A percentile compares a stretch with the other conserved stretches of the same genome.
Conservation (phyloP, 2,888 invertebrate species). For the Hymenopus coronatus region DNA sequence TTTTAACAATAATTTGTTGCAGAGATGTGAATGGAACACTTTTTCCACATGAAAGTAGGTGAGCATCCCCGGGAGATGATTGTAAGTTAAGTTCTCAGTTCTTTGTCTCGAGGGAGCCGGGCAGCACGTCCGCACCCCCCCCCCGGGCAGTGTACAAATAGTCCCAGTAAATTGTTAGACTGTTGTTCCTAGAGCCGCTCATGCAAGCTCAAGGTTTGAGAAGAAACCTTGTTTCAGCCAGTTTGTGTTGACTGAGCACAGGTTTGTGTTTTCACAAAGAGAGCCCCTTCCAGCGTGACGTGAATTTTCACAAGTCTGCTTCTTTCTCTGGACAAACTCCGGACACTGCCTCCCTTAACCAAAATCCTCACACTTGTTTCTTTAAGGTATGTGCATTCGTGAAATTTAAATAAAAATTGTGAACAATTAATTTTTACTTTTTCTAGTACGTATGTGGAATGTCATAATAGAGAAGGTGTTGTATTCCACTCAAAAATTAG, state of each 20-base stretch:
- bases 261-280: not conserved
- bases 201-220: slow-evolving; percentile 14
- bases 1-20: too few species aligned
- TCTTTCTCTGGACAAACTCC: not conserved
- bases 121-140: not conserved
- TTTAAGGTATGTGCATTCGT: too few species aligned
- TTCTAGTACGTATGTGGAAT: too few species aligned
- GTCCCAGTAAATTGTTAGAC: slow-evolving; percentile 25
- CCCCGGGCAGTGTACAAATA: slow-evolving; percentile 29
- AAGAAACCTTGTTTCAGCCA: not conserved
- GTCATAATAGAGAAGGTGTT: too few species aligned
- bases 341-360: too few species aligned
- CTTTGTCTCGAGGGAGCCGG: not conserved
- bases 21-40: too few species aligned
- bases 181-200: slow-evolving; percentile 23
- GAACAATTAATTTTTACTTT: too few species aligned
- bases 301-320: not conserved
- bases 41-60: too few species aligned
- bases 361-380: too few species aligned
- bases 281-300: not conserved
- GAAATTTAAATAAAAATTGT: too few species aligned
- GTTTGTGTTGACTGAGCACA: not conserved
- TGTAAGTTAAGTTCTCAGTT: not conserved
- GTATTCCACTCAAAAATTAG: too few species aligned
- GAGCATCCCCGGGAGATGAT: not conserved